Conservation (phyloP, 2,113 vertebrate species). For the Poeciliopsis prolifica region DNA sequence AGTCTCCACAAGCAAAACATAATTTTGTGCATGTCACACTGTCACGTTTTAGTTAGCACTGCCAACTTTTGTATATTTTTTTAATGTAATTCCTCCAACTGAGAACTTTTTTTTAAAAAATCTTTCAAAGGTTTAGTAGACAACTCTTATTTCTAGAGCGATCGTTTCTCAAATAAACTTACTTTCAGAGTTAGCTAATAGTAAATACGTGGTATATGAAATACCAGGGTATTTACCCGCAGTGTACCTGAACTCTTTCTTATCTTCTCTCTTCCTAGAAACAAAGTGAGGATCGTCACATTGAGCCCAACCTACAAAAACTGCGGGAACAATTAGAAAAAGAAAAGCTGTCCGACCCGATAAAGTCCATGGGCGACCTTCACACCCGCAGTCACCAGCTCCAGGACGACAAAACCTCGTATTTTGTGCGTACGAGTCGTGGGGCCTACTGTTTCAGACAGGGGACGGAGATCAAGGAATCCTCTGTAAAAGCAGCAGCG, state of each 20-base stretch:
- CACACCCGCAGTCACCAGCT: conserved; percentile 84
- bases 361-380: conserved; percentile 72
- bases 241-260: neutral
- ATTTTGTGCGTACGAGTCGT: conserved; percentile 92
- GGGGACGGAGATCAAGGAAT: conserved; percentile 89
- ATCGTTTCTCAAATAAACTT: neutral
- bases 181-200: neutral
- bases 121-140: no score
- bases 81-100: no score
- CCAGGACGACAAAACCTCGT: conserved; percentile 84
- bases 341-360: conserved; percentile 27
- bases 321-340: neutral
- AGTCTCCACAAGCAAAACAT: no score
- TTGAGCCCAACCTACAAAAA: neutral
- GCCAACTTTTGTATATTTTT: no score
- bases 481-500: conserved; percentile 54
- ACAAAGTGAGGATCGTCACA: conserved; percentile 41
- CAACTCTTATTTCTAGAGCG: no score
- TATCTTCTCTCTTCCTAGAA: conserved; percentile 19
- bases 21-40: no score
- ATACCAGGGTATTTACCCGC: neutral
- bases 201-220: neutral
- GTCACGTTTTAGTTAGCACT: no score
- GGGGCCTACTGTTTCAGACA: conserved; percentile 93
- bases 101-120: no score